Evolutionary conservation across 92 coral and sea anemone species (phyloP).

Genomic region (Virgularia gustaviana): DNA sequence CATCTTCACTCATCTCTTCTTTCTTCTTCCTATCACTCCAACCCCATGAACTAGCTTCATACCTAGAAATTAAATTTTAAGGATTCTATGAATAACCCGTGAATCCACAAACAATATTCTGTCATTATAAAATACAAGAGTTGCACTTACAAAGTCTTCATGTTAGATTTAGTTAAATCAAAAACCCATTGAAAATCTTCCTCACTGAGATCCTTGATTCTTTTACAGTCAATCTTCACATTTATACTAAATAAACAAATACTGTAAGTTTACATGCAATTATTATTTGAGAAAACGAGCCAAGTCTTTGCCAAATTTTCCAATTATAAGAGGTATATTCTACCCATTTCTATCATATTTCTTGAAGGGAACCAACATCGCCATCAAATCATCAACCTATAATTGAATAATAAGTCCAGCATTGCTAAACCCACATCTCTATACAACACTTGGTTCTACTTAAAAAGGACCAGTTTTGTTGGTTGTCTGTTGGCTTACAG

Average conservation of each 20-base stretch:
- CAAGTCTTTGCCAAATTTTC: no score
- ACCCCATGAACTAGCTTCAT: slow-evolving; percentile 91
- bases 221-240: slow-evolving; percentile 61
- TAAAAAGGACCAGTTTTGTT: no score
- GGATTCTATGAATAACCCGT: background rate
- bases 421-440: background rate
- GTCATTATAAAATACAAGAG: background rate
- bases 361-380: slow-evolving; percentile 70
- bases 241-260: slow-evolving; percentile 51
- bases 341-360: slow-evolving; percentile 89
- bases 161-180: slow-evolving; percentile 83
- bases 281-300: no score
- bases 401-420: background rate
- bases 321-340: background rate
- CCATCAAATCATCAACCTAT: slow-evolving; percentile 76
- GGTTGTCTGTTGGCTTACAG: slow-evolving; percentile 56
- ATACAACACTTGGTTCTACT: background rate
- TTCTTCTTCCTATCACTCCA: slow-evolving; percentile 91
- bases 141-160: slow-evolving; percentile 78
- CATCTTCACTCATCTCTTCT: slow-evolving; percentile 96
- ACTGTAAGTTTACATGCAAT: no score
- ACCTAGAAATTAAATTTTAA: slow-evolving; percentile 36
- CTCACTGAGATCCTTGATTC: slow-evolving; percentile 58
- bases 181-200: slow-evolving; percentile 87
- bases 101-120: background rate